A percentile compares a stretch with the other conserved stretches of the same genome.
phyloP scores from a whole-genome alignment of 1,140 invertebrate species.

The Arion vulgaris region DNA sequence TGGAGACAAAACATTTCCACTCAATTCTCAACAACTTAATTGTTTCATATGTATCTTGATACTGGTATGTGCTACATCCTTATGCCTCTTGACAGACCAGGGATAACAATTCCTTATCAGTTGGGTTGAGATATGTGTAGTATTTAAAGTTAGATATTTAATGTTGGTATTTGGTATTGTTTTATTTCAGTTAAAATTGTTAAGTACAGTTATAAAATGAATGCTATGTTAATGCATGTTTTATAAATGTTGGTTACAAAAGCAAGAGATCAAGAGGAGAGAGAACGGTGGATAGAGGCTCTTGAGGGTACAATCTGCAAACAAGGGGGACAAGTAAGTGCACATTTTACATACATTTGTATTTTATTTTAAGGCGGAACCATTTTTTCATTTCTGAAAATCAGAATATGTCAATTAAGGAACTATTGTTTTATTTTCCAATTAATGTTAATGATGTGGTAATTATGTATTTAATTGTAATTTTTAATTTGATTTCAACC shows the following conservation, averaged over 20 bases:
- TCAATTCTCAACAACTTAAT: too few species aligned
- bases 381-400: too few species aligned
- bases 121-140: background rate
- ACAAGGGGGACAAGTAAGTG: slow-evolving; percentile 47
- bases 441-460: too few species aligned
- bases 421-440: too few species aligned
- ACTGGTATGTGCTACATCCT: background rate
- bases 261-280: slow-evolving; percentile 92
- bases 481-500: too few species aligned
- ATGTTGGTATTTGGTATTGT: slow-evolving; percentile 36
- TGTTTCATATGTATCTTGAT: background rate
- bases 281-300: slow-evolving; percentile 95
- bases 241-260: background rate
- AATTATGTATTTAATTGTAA: too few species aligned
- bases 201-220: background rate
- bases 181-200: slow-evolving; percentile 3
- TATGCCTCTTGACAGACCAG: background rate
- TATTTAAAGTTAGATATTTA: background rate
- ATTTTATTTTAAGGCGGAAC: too few species aligned
- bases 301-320: slow-evolving; percentile 90
- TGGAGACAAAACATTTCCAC: too few species aligned
- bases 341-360: background rate
- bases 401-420: too few species aligned
- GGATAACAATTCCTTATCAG: too few species aligned
- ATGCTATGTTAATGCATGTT: background rate